Base-by-base conservation (phyloP, 1,140 invertebrate species). In the Lepidostoma basale region DNA sequence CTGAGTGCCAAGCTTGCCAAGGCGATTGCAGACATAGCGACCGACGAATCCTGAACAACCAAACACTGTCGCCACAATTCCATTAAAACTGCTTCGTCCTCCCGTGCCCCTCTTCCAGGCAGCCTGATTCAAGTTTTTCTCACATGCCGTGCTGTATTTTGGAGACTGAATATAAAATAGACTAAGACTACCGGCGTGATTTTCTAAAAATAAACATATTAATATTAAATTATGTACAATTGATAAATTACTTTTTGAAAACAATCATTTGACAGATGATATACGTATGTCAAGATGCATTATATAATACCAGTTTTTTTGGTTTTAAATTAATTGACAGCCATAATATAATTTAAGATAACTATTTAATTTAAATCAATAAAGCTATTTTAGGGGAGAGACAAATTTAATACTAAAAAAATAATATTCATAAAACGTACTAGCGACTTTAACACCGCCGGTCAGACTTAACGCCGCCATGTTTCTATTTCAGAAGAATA, bases 61-160 rank as follows among this genome's bases (percentile, higher is more conserved):
- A 83, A 99, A 99, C 2, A 99, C 90, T n/a, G 98, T 99, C 8
- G 93, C 96, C 3, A 99, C 94, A 67, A 94, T 88, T 0, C 98
- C 98, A 84, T 92, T 99, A 77, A 99, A 99, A 75, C 95, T 98
- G 70, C 92, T 93, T 20, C 98, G 88, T 30, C 97, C 97, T 30
- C 97, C 97, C 39, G 93, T 95, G 18, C 96, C 97, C 76, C 92
- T 84, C 79, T 93, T 94, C 73, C 93, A 80, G 4, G 82, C 77
- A 26, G 88, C 77, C n/a, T 90, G 77, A 66, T 86, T 87, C 0
- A 85, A 80, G 62, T 85, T 79, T 68, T 84, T 81, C 8, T 64
- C 3, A 85, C 79, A 14, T 8, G 76, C 73, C 3, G 73, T 72
- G 42, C 75, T 76, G 59, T 77, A 77, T 44, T 74, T 72, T 9